Base-by-base conservation (phyloP, 2,888 invertebrate genomes). In the Thymelicus acteon region DNA sequence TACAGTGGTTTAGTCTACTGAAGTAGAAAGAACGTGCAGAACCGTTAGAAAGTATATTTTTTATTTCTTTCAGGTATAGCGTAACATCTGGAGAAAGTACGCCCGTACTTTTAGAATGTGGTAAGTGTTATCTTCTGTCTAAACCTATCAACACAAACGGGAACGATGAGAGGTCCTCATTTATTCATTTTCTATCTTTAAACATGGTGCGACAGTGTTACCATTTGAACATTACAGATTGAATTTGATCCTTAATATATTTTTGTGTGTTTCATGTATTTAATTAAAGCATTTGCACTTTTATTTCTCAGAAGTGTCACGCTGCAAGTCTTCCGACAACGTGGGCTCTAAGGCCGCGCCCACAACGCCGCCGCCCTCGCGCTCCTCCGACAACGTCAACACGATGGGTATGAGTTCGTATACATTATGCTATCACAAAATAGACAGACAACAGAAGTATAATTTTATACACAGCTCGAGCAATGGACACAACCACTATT, bases 11-110 rank as follows among this genome's bases (percentile, higher is more conserved):
- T 12, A 44, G 44, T 44, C 2, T 4, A 12, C 12, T 12, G 44
- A 8, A 44, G 2, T 8, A 31, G 31, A 31, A 31, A 2, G 31
- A 31, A 31, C 3, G 31, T 31, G 31, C 31, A 31, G 44, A 44
- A 44, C 12, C 44, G 40, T 40, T 8, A 8, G 19, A 19, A 40
- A 44, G 44, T 77, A 75, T 65, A 78, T 65, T 68, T 48, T 62
- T 24, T 49, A 19, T 37, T 49, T 65, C 74, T 84, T 83, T 65
- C 83, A 94, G 94, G 93, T 94, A 94, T 77, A 94, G 94, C 72
- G 92, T 93, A 12, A 94, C 94, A 57, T 94, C 94, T 10, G 94
- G 94, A 47, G 94, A 94, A 81, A 94, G 94, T 75, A 94, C 94
- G 31, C 94, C 94, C 6, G 93, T 94, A 19, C 85, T 94, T 81